phyloP scores from a whole-genome alignment of 2,113 vertebrate species.

The Riparia riparia region DNA sequence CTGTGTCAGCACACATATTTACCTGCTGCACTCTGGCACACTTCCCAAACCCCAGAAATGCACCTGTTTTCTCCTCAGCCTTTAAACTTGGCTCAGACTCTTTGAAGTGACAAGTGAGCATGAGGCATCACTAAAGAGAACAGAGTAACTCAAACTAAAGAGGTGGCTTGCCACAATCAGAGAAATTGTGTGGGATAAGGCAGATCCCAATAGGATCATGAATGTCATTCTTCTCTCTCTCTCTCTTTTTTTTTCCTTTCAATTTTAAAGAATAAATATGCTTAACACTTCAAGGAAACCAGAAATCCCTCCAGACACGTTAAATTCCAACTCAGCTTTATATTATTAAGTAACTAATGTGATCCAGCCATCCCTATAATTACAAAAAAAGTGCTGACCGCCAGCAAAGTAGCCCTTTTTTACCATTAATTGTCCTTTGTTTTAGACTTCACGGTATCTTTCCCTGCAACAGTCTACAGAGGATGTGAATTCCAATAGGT shows the following conservation, averaged over 20 bases:
- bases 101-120: not conserved
- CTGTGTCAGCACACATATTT: not conserved
- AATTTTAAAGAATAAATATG: not conserved
- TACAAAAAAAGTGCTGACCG: not conserved
- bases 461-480: not conserved
- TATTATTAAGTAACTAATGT: constrained; percentile 8
- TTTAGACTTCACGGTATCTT: not conserved
- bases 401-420: not conserved
- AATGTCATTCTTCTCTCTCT: not conserved
- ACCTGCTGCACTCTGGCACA: not conserved
- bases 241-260: not conserved
- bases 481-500: not conserved
- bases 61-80: not conserved
- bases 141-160: not conserved
- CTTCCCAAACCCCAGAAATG: not conserved
- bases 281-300: not conserved
- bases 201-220: not conserved
- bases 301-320: constrained; percentile 18
- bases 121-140: not conserved
- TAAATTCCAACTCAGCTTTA: constrained; percentile 1
- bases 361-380: not conserved
- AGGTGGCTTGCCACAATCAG: not conserved
- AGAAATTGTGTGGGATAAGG: not conserved
- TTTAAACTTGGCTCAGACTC: not conserved
- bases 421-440: not conserved